Percentiles rank a stretch among this genome's conserved stretches.
Conservation (phyloP, 2,797 vertebrate genomes). For the Enteromius paludinosus region DNA sequence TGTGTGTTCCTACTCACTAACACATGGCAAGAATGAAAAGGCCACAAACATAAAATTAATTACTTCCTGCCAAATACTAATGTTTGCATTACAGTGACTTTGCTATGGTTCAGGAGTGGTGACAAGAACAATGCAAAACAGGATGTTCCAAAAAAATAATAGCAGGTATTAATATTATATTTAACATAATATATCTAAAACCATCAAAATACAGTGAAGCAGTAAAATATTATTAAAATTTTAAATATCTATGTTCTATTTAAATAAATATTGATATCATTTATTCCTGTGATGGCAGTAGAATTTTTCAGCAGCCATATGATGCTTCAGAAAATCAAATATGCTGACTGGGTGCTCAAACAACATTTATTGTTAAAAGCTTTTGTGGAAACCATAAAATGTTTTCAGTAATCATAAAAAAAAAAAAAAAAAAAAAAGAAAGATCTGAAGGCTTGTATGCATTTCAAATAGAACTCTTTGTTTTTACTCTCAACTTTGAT, state of each 20-base stretch:
- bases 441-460: background rate
- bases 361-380: background rate
- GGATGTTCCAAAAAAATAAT: background rate
- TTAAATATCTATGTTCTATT: background rate
- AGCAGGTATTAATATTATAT: background rate
- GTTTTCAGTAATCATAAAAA: background rate
- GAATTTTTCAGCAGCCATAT: background rate
- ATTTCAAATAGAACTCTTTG: background rate
- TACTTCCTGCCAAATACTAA: conserved; percentile 11
- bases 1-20: background rate
- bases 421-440: background rate
- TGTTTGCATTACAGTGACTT: background rate
- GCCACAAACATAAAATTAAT: background rate
- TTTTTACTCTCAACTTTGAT: background rate
- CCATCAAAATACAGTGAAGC: background rate
- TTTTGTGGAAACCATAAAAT: background rate
- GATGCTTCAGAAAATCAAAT: background rate
- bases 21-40: conserved; percentile 8
- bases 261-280: background rate
- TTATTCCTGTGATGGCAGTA: background rate
- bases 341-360: background rate
- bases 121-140: background rate
- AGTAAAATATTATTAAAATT: background rate
- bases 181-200: background rate
- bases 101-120: no score